Percentiles rank a stretch among this genome's conserved stretches.
Conservation (phyloP, 1,140 invertebrate species). For the Drosophila jambulina region DNA sequence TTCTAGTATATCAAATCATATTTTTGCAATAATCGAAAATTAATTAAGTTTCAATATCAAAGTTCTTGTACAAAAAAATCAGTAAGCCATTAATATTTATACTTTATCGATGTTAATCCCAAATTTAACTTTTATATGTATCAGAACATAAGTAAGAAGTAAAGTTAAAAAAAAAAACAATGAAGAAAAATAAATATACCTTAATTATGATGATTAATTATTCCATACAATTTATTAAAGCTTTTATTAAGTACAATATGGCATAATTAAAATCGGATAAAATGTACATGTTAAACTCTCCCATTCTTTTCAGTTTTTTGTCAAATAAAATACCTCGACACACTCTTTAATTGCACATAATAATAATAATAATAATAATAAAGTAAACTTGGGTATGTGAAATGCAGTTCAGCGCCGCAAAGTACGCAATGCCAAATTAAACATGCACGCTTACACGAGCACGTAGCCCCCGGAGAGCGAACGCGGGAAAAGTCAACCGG, state of each 20-base stretch:
- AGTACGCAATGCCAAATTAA: conserved; percentile 76
- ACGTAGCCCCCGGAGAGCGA: conserved; percentile 28
- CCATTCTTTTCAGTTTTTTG: neutral
- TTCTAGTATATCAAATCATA: no score
- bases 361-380: conserved; percentile 28
- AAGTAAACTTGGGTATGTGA: conserved; percentile 24
- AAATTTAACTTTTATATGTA: neutral
- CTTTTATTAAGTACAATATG: neutral
- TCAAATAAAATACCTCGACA: conserved; percentile 13
- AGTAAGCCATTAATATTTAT: no score
- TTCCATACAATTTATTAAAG: neutral
- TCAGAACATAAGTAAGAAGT: neutral
- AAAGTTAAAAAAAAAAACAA: neutral
- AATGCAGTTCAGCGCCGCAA: conserved; percentile 48
- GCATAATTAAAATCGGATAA: neutral
- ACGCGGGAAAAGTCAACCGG: neutral
- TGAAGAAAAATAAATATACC: neutral
- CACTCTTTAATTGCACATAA: conserved; percentile 29
- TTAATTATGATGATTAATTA: neutral
- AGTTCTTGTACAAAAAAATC: no score
- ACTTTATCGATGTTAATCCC: no score
- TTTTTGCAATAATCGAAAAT: no score
- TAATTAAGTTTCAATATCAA: no score
- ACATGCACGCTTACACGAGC: conserved; percentile 75
- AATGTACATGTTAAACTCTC: neutral